A percentile compares a stretch with the other conserved stretches of the same genome.
These are phyloP conservation scores for Dipus sagitta DNA, from an alignment of 2,797 vertebrate species.

Conservation along the genomic window DNA sequence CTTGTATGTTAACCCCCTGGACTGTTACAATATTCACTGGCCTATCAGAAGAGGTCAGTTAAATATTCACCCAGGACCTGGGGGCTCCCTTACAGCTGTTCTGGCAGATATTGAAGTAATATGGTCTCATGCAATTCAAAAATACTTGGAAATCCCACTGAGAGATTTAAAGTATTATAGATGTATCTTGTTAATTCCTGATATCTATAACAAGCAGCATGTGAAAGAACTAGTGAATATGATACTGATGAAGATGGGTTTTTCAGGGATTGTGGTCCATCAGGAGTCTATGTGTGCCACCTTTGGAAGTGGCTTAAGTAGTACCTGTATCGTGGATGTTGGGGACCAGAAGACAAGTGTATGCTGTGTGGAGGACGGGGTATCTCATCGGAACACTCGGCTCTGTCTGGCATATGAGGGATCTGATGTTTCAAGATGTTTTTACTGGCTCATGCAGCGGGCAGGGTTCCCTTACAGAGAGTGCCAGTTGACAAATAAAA, in stretches of 20 bases:
- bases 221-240: slow-evolving; percentile 97
- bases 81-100: slow-evolving; percentile 94
- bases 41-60: slow-evolving; percentile 95
- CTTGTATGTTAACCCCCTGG: slow-evolving; percentile 94
- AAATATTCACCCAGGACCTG: slow-evolving; percentile 93
- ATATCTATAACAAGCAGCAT: slow-evolving; percentile 97
- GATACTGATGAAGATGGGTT: slow-evolving; percentile 97
- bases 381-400: slow-evolving; percentile 97
- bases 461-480: slow-evolving; percentile 98
- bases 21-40: slow-evolving; percentile 96
- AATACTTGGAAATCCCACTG: slow-evolving; percentile 95
- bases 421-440: slow-evolving; percentile 96
- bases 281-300: slow-evolving; percentile 98
- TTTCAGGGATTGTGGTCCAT: slow-evolving; percentile 97
- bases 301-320: slow-evolving; percentile 97
- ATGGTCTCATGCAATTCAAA: slow-evolving; percentile 96
- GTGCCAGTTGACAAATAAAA: slow-evolving; percentile 93
- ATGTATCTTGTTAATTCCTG: slow-evolving; percentile 97
- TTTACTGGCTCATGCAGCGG: slow-evolving; percentile 98
- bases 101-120: slow-evolving; percentile 96
- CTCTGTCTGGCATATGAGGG: slow-evolving; percentile 96
- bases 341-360: slow-evolving; percentile 99
- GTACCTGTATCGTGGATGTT: slow-evolving; percentile 97
- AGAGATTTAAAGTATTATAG: slow-evolving; percentile 99
- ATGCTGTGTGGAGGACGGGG: slow-evolving; percentile 98